These are phyloP conservation scores for Pagetopsis macropterus DNA, from an alignment of 2,797 vertebrate genomes.

Conservation along the genomic window DNA sequence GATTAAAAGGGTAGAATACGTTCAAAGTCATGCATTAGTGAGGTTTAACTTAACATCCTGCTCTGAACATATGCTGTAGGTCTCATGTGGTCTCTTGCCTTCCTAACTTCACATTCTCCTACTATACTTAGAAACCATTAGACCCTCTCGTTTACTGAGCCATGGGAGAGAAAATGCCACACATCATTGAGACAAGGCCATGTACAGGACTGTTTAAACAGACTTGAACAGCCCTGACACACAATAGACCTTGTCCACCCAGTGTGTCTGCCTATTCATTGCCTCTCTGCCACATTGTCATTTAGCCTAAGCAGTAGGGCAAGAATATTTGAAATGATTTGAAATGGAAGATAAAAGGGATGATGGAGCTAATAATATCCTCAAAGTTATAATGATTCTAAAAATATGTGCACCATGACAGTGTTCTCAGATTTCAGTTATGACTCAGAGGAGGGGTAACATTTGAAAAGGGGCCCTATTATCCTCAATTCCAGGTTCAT, in stretches of 20 bases:
- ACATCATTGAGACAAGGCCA: slow-evolving; percentile 5
- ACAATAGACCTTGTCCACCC: background rate
- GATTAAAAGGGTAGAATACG: background rate
- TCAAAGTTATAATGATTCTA: background rate
- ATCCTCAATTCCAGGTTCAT: too few relatives aligned
- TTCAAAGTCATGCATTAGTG: background rate
- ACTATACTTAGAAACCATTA: background rate
- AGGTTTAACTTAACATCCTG: background rate
- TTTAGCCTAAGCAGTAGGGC: background rate
- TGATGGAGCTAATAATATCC: background rate
- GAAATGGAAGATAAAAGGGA: background rate
- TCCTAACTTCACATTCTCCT: slow-evolving; percentile 7
- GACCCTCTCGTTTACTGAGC: background rate
- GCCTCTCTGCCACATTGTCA: background rate
- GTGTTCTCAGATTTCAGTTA: background rate
- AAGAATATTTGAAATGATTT: background rate
- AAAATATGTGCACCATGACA: background rate
- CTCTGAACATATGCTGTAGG: background rate
- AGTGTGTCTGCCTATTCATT: background rate
- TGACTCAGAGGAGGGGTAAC: background rate
- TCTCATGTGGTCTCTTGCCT: background rate
- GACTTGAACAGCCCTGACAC: slow-evolving; percentile 8
- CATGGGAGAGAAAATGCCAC: background rate
- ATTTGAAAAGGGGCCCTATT: background rate
- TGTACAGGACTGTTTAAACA: slow-evolving; percentile 13